These are phyloP conservation scores for Aplochiton taeniatus DNA, from an alignment of 2,797 vertebrate genomes.

Conservation along the genomic window DNA sequence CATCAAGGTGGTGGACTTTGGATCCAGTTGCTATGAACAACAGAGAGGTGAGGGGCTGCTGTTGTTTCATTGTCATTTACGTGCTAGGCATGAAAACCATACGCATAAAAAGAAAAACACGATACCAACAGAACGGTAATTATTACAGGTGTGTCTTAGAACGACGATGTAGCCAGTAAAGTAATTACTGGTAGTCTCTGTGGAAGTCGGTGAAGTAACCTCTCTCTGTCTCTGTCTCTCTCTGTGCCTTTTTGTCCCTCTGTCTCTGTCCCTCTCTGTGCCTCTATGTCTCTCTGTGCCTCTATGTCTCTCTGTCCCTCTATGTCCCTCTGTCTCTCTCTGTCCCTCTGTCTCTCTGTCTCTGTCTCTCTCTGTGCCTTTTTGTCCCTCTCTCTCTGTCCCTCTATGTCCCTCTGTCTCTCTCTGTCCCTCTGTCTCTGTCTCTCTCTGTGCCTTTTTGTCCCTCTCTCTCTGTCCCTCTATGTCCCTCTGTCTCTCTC, in stretches of 20 bases:
- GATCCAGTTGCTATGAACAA: constrained; percentile 93
- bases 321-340: not conserved
- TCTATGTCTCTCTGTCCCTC: not conserved
- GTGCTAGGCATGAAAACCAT: not conserved
- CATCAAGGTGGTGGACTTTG: constrained; percentile 96
- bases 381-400: not conserved
- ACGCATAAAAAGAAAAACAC: not conserved
- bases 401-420: not conserved
- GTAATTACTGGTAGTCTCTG: too few species aligned
- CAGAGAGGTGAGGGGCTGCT: constrained; percentile 81
- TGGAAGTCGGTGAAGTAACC: not conserved
- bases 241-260: not conserved
- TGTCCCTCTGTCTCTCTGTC: not conserved
- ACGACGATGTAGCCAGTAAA: too few species aligned
- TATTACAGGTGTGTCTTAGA: too few species aligned
- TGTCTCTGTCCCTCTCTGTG: too few species aligned
- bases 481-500: not conserved
- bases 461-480: too few species aligned
- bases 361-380: too few species aligned
- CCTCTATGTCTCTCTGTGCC: not conserved
- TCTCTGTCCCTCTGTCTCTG: not conserved
- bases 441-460: too few species aligned
- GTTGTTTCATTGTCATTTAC: not conserved
- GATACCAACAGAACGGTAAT: too few species aligned
- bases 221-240: too few species aligned